Percentiles rank a stretch among this genome's conserved stretches.
Evolutionary conservation across 2,113 vertebrate genomes (phyloP).

Genomic region (Cranoglanis bouderius): DNA sequence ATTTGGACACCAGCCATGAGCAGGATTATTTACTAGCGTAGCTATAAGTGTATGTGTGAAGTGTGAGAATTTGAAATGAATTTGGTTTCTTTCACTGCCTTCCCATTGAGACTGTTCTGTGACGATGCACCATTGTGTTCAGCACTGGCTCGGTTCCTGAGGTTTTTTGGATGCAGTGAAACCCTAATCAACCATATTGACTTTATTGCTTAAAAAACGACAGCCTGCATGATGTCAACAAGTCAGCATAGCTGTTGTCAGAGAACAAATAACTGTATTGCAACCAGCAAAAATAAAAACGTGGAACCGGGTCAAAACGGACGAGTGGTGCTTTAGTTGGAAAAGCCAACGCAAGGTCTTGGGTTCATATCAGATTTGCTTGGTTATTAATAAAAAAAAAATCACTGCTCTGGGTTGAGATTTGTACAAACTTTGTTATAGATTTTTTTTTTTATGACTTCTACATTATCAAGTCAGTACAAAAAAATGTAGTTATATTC

Average conservation of each 20-base stretch:
- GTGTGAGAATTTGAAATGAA: neutral
- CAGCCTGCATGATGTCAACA: neutral
- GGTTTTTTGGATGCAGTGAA: neutral
- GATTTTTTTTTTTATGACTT: too few relatives aligned
- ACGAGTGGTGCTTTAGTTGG: neutral
- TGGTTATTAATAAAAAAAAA: neutral
- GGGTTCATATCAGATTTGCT: neutral
- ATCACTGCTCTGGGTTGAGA: too few relatives aligned
- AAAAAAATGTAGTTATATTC: too few relatives aligned
- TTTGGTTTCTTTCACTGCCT: neutral
- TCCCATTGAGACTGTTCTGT: neutral
- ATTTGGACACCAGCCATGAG: neutral
- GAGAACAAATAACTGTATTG: neutral
- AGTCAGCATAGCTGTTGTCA: neutral
- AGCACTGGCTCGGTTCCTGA: neutral
- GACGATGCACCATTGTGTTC: constrained; percentile 6
- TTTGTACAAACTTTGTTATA: too few relatives aligned
- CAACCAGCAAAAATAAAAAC: neutral
- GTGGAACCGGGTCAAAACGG: neutral
- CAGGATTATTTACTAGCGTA: neutral
- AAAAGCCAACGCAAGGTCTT: neutral
- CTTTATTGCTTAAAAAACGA: neutral
- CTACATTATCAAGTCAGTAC: too few relatives aligned
- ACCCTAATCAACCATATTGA: neutral
- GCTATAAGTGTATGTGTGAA: neutral